Base-by-base conservation (phyloP, 2,797 vertebrate species). In the Micrastur ruficollis region DNA sequence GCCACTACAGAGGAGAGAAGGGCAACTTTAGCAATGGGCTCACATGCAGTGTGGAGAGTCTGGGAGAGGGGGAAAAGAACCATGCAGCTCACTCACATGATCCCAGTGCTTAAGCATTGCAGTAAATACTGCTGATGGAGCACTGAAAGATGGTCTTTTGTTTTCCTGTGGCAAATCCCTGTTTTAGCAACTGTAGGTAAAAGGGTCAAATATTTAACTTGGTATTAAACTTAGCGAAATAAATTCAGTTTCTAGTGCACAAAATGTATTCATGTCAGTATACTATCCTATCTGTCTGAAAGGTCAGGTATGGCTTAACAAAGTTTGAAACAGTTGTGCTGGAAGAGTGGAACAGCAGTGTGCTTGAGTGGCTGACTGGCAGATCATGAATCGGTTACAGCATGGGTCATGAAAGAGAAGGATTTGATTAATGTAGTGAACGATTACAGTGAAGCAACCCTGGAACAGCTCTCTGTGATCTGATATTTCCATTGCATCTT, bases 151-250 rank as follows among this genome's bases (percentile, higher is more conserved):
- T 11, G 62, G 65, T 52, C 90, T 85, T 85, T 58, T 61, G 19
- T 73, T 86, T 71, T 72, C 46, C 90, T 31, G 58, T 23, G 46
- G 66, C 75, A 94, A 94, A 95, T 81, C 75, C 70, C 72, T 86
- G 70, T 79, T 95, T 89, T 70, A 94, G 86, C 80, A 96, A 79
- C 70, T 86, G 80, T 42, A 89, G 75, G 84, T 81, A 94, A 91
- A 96, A 82, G 65, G 79, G 68, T 95, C 52, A 95, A 95, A 95
- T 88, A 92, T 83, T 91, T 93, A 85, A 94, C 79, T 81, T 71
- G 74, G 67, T 89, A 66, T 73, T 91, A 75, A 88, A 93, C 62
- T 79, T 81, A 72, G 62, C 53, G 90, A 91, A 90, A 90, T 81
- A 93, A 96, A 93, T 47, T 14, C 84, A 21, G 32, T 63, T 82